phyloP scores from a whole-genome alignment of 2,797 vertebrate species.

The Sebastes matsubarae region DNA sequence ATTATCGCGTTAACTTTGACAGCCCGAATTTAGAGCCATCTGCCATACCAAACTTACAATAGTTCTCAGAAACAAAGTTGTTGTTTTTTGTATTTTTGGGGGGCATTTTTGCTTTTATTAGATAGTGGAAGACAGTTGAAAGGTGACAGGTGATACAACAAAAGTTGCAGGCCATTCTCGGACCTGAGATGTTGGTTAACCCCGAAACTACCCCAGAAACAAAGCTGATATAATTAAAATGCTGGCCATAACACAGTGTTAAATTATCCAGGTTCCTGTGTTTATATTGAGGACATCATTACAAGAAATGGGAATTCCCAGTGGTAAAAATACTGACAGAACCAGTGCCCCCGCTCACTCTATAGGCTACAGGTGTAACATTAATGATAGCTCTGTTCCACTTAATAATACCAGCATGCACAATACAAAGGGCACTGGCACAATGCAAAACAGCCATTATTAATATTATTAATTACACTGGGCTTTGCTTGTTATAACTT shows the following conservation, averaged over 20 bases:
- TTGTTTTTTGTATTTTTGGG: neutral
- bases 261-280: neutral
- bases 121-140: neutral
- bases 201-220: neutral
- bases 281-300: neutral
- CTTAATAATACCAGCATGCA: neutral
- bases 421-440: neutral
- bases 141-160: neutral
- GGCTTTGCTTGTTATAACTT: slow-evolving; percentile 3
- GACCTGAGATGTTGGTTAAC: neutral
- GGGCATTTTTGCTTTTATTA: neutral
- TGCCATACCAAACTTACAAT: neutral
- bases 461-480: slow-evolving; percentile 19
- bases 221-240: neutral
- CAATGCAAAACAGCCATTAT: neutral
- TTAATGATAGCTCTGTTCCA: neutral
- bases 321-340: neutral
- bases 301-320: neutral
- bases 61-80: neutral
- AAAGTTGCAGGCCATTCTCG: neutral
- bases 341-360: neutral
- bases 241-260: neutral
- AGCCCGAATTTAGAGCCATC: neutral
- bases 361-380: neutral
- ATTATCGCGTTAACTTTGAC: too few species aligned